Conservation (phyloP, 2,888 invertebrate genomes). For the Hofmannophila pseudospretella region DNA sequence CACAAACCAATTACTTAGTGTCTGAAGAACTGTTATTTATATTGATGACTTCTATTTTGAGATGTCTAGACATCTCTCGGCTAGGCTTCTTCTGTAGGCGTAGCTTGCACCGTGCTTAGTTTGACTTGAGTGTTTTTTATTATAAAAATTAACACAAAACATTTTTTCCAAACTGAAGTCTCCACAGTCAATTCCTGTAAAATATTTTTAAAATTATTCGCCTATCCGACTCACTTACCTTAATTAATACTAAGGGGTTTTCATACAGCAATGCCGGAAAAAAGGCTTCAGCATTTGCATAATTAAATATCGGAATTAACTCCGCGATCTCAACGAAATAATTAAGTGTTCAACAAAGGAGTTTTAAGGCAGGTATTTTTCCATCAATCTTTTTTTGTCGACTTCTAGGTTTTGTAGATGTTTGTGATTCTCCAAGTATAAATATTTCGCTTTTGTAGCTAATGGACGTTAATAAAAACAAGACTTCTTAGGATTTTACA, state of each 20-base stretch:
- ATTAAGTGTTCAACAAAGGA: conserved; percentile 50
- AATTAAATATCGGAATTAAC: conserved; percentile 63
- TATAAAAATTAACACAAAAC: too few species aligned
- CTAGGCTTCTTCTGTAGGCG: too few species aligned
- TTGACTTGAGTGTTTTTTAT: too few species aligned
- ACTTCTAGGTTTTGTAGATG: conserved; percentile 22
- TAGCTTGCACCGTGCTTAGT: too few species aligned
- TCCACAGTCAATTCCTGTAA: conserved; percentile 3
- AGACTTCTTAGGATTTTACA: conserved; percentile 33
- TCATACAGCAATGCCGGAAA: conserved; percentile 28
- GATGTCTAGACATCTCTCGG: too few species aligned
- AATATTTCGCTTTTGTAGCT: conserved; percentile 40
- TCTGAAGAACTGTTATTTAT: too few species aligned
- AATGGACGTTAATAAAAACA: conserved; percentile 49
- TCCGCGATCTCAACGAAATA: conserved; percentile 43
- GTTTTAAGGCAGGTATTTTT: conserved; percentile 33
- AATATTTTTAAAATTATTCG: conserved; percentile 17
- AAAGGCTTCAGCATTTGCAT: conserved; percentile 54
- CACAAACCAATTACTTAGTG: too few species aligned
- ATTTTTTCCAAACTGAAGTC: background rate
- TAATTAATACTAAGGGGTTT: conserved; percentile 39
- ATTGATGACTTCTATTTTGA: too few species aligned
- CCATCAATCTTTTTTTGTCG: conserved; percentile 34
- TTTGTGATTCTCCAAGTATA: conserved; percentile 40
- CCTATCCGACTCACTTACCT: conserved; percentile 27